Conservation (phyloP, 1,140 invertebrate genomes). For the Cotesia chilonis region DNA sequence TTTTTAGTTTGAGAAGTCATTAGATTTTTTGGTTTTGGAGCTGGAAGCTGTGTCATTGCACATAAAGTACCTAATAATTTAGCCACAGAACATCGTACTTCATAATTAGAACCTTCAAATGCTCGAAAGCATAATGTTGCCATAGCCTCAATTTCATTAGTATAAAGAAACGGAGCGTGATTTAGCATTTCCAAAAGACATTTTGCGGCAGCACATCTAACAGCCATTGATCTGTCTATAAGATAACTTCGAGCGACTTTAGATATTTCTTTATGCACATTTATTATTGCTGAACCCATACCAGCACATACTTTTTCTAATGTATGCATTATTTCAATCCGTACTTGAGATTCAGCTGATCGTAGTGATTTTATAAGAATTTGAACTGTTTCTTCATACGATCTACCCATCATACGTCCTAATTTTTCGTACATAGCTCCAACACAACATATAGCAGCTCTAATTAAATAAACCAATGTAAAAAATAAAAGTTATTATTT, state of each 20-base stretch:
- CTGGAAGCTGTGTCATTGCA: slow-evolving; percentile 79
- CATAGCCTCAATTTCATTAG: slow-evolving; percentile 88
- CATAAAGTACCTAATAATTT: slow-evolving; percentile 88
- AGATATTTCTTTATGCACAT: slow-evolving; percentile 92
- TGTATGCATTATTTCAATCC: slow-evolving; percentile 97
- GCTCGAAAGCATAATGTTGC: slow-evolving; percentile 89
- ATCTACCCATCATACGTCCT: slow-evolving; percentile 97
- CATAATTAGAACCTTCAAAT: slow-evolving; percentile 94
- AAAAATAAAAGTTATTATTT: slow-evolving; percentile 8
- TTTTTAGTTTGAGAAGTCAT: slow-evolving; percentile 68
- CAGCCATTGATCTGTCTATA: slow-evolving; percentile 89
- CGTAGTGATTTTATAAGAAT: slow-evolving; percentile 90
- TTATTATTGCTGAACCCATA: slow-evolving; percentile 86
- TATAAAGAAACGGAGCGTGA: slow-evolving; percentile 87
- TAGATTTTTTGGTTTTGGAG: slow-evolving; percentile 57
- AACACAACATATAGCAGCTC: slow-evolving; percentile 95
- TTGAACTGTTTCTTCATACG: slow-evolving; percentile 96
- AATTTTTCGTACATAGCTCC: slow-evolving; percentile 98
- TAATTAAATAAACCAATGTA: slow-evolving; percentile 62
- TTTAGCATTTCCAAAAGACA: slow-evolving; percentile 91
- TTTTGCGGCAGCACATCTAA: slow-evolving; percentile 86
- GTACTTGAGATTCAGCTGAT: slow-evolving; percentile 94
- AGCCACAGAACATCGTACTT: slow-evolving; percentile 91
- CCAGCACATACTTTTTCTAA: slow-evolving; percentile 90
- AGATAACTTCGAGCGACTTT: slow-evolving; percentile 86